phyloP scores from a whole-genome alignment of 2,888 invertebrate genomes.

The Scaptomyza polygonia region DNA sequence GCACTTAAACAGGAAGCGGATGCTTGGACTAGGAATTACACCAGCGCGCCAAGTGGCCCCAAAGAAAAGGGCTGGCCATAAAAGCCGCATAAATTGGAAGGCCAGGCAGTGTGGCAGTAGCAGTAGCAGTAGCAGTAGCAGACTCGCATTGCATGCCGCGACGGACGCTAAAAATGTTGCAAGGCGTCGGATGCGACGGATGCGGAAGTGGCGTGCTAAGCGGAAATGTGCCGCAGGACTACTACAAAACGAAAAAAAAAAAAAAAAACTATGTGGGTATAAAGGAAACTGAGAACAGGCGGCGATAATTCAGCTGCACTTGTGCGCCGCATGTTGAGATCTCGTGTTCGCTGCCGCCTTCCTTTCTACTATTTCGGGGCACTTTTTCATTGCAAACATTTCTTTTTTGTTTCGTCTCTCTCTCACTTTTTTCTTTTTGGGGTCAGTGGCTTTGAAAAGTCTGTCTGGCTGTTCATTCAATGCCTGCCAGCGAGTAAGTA shows the following conservation, averaged over 20 bases:
- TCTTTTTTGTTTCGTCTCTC: slow-evolving; percentile 5
- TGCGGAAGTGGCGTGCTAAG: slow-evolving; percentile 70
- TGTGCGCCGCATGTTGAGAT: slow-evolving; percentile 72
- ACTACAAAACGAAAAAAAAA: slow-evolving; percentile 13
- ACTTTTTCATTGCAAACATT: neutral
- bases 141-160: slow-evolving; percentile 30
- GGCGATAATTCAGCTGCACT: slow-evolving; percentile 70
- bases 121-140: slow-evolving; percentile 6
- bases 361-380: neutral
- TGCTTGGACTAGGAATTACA: slow-evolving; percentile 76
- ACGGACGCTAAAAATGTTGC: slow-evolving; percentile 68
- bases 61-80: slow-evolving; percentile 66
- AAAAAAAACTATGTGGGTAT: slow-evolving; percentile 41
- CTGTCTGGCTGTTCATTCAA: slow-evolving; percentile 54
- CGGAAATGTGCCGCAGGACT: slow-evolving; percentile 78
- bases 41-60: slow-evolving; percentile 47
- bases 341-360: slow-evolving; percentile 36
- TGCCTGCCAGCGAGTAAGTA: slow-evolving; percentile 49
- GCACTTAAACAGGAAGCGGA: slow-evolving; percentile 79
- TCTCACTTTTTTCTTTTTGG: slow-evolving; percentile 45
- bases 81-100: slow-evolving; percentile 73
- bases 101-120: slow-evolving; percentile 28
- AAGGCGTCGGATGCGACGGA: slow-evolving; percentile 57
- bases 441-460: slow-evolving; percentile 80
- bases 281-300: slow-evolving; percentile 53